These are phyloP conservation scores for Coracias cyanogaster DNA, from an alignment of 2,797 vertebrate genomes.

Conservation along the genomic window DNA sequence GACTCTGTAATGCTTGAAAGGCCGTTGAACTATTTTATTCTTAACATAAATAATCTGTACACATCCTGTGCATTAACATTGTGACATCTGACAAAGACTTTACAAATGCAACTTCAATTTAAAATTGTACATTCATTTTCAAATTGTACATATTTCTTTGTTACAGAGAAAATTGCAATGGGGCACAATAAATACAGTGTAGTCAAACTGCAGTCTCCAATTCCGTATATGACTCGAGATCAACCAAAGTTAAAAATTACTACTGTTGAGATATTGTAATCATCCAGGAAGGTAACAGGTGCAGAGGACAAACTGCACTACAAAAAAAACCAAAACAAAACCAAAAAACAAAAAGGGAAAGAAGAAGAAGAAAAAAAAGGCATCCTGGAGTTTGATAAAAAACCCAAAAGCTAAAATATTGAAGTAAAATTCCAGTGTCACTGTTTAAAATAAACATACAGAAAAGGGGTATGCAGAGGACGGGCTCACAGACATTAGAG, in stretches of 20 bases:
- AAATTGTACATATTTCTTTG: constrained; percentile 74
- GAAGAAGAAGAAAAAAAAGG: constrained; percentile 1
- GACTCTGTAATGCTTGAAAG: constrained; percentile 65
- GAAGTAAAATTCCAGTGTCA: constrained; percentile 80
- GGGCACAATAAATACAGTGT: constrained; percentile 77
- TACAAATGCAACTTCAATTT: constrained; percentile 73
- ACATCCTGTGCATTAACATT: constrained; percentile 67
- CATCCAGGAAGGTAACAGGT: constrained; percentile 66
- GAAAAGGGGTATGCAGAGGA: constrained; percentile 29
- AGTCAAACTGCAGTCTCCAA: constrained; percentile 67
- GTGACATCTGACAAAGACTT: constrained; percentile 68
- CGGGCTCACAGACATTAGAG: background rate
- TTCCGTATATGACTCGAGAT: constrained; percentile 54
- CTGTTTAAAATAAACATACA: constrained; percentile 75
- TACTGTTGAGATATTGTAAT: constrained; percentile 47
- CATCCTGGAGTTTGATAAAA: constrained; percentile 54
- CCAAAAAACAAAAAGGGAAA: background rate
- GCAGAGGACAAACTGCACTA: constrained; percentile 51
- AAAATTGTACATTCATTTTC: constrained; percentile 76
- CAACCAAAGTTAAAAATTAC: constrained; percentile 69
- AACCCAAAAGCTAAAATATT: constrained; percentile 70
- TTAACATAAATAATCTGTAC: constrained; percentile 77
- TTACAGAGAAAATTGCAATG: constrained; percentile 69
- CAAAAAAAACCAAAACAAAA: background rate
- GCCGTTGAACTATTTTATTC: constrained; percentile 68